These are phyloP conservation scores for Halictus quadricinctus DNA, from an alignment of 2,888 invertebrate species.

Conservation along the genomic window DNA sequence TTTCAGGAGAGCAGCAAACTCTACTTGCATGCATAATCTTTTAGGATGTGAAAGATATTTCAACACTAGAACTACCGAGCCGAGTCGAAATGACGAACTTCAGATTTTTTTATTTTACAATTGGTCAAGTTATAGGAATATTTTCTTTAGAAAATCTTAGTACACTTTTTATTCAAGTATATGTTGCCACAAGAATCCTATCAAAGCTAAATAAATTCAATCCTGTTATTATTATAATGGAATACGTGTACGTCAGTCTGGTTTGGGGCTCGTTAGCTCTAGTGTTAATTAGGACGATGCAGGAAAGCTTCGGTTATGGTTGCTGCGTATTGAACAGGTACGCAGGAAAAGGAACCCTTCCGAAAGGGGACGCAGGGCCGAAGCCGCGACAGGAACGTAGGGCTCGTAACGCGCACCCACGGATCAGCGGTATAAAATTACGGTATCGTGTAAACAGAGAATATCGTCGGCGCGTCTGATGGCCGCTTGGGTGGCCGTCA, in stretches of 20 bases:
- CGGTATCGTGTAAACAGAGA: conserved; percentile 79
- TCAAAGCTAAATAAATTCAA: neutral
- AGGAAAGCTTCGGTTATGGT: neutral
- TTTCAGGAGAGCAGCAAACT: too few relatives aligned
- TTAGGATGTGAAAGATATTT: too few relatives aligned
- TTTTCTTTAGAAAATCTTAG: too few relatives aligned
- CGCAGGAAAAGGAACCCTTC: neutral
- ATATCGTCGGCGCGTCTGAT: conserved; percentile 80
- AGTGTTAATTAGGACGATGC: neutral
- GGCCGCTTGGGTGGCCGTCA: conserved; percentile 79
- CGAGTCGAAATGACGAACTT: too few relatives aligned
- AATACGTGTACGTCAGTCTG: too few relatives aligned
- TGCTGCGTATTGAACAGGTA: conserved; percentile 23
- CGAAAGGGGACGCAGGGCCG: conserved; percentile 11
- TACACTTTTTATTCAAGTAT: too few relatives aligned
- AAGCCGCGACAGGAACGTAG: conserved; percentile 55
- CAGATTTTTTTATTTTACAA: too few relatives aligned
- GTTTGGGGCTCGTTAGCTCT: neutral
- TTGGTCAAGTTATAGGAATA: too few relatives aligned
- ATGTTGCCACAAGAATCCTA: too few relatives aligned
- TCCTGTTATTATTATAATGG: neutral
- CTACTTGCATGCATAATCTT: too few relatives aligned
- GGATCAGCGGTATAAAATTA: conserved; percentile 81
- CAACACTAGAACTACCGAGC: neutral
- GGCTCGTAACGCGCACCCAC: conserved; percentile 65